Evolutionary conservation across 1,140 invertebrate genomes (phyloP).

Genomic region (Parasteatoda tepidariorum): DNA sequence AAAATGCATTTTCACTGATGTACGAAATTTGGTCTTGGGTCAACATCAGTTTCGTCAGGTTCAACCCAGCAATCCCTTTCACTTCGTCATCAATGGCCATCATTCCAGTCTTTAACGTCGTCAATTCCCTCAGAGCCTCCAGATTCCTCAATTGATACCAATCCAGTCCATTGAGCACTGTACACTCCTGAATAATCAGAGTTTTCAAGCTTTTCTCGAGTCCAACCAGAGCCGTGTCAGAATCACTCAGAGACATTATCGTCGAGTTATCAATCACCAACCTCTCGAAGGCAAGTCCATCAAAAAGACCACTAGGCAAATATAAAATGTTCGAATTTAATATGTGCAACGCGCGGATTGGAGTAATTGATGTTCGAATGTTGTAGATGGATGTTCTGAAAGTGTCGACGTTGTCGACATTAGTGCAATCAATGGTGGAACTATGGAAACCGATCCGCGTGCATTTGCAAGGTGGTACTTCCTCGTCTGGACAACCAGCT

Average conservation of each 20-base stretch:
- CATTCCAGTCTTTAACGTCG: neutral
- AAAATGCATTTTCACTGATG: neutral
- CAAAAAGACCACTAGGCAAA: neutral
- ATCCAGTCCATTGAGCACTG: neutral
- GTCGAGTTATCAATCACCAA: neutral
- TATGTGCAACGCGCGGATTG: neutral
- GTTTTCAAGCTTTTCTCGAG: neutral
- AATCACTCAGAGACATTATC: neutral
- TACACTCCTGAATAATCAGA: neutral
- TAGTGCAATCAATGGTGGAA: neutral
- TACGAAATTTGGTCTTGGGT: neutral
- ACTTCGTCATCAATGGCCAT: neutral
- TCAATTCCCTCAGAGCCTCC: neutral
- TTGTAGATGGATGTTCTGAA: neutral
- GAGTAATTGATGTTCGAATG: neutral
- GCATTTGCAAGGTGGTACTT: slow-evolving; percentile 1
- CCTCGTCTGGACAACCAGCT: neutral
- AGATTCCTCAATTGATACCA: slow-evolving; percentile 8
- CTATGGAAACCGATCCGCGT: neutral
- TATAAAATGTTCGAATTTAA: neutral
- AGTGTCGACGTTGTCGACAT: neutral
- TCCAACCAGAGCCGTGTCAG: slow-evolving; percentile 11
- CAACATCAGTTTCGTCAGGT: neutral
- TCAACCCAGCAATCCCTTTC: neutral
- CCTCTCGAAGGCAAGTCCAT: neutral